Evolutionary conservation across 2,797 vertebrate genomes (phyloP).

Genomic region (Artibeus jamaicensis): DNA sequence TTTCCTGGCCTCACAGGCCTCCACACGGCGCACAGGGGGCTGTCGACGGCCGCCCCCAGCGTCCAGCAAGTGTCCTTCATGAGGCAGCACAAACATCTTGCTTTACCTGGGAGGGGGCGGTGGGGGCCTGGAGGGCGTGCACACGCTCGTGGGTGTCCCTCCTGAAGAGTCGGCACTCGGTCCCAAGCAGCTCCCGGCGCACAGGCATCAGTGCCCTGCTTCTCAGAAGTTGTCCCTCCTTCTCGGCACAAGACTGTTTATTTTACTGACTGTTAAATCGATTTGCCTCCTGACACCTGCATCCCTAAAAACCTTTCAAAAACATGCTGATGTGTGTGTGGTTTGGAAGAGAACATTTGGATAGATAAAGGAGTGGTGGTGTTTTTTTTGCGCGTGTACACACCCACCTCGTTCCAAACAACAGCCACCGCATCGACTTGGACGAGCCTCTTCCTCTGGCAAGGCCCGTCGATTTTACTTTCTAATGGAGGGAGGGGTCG

Average conservation of each 20-base stretch:
- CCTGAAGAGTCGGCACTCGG: rapidly evolving
- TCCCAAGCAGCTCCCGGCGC: background rate
- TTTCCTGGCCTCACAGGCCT: background rate
- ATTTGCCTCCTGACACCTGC: background rate
- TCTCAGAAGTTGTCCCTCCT: background rate
- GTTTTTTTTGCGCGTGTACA: background rate
- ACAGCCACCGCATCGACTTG: background rate
- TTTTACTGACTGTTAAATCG: background rate
- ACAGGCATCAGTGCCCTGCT: rapidly evolving
- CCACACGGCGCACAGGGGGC: background rate
- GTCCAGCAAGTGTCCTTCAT: background rate
- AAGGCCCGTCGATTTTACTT: background rate
- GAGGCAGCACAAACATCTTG: rapidly evolving
- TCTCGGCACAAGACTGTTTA: background rate
- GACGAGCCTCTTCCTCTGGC: background rate
- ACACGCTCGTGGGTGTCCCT: rapidly evolving
- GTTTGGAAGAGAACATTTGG: background rate
- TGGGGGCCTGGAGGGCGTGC: background rate
- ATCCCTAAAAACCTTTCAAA: background rate
- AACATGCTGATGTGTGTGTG: background rate
- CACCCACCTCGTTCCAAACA: background rate
- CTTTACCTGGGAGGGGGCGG: background rate
- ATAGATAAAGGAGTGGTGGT: background rate
- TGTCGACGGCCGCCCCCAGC: background rate
- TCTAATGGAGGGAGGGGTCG: background rate